Percentiles rank a stretch among this genome's conserved stretches.
These are phyloP conservation scores for Pentamera pediparva DNA, from an alignment of 53 echinoderm and acorn worm genomes.

Conservation along the genomic window DNA sequence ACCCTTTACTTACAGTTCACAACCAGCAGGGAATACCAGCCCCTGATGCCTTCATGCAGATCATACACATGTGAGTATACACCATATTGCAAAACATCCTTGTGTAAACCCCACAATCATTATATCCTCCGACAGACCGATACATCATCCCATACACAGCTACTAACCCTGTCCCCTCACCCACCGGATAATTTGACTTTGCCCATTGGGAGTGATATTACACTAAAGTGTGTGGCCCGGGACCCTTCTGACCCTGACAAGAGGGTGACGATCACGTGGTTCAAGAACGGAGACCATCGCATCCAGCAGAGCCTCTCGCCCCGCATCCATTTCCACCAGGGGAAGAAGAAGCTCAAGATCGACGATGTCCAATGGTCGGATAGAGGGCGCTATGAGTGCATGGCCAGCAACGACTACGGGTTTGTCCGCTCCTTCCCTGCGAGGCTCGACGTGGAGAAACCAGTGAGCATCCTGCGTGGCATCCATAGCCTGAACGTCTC, in stretches of 20 bases:
- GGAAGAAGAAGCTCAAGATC: conserved; percentile 43
- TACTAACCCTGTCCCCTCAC: conserved; percentile 27
- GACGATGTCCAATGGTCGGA: conserved; percentile 48
- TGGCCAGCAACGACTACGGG: conserved; percentile 47
- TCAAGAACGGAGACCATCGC: conserved; percentile 37
- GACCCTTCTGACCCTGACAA: conserved; percentile 18
- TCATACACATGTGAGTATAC: too few relatives aligned
- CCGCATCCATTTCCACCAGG: conserved; percentile 16
- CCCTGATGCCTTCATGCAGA: too few relatives aligned
- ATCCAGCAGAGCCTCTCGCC: not conserved
- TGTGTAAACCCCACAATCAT: too few relatives aligned
- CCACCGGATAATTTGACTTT: conserved; percentile 50
- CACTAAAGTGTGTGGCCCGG: conserved; percentile 33
- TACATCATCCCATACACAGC: too few relatives aligned
- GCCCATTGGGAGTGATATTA: conserved; percentile 26
- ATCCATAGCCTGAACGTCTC: not conserved
- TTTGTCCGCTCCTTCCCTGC: conserved; percentile 31
- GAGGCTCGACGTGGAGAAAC: conserved; percentile 59
- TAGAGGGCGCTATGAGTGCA: conserved; percentile 64
- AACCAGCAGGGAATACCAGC: too few relatives aligned
- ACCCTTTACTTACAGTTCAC: too few relatives aligned
- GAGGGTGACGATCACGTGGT: conserved; percentile 45
- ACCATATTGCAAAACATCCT: too few relatives aligned
- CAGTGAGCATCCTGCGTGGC: not conserved
- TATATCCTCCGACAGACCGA: too few relatives aligned